Base-by-base conservation (phyloP, 2,797 vertebrate species). In the Brotula barbata region DNA sequence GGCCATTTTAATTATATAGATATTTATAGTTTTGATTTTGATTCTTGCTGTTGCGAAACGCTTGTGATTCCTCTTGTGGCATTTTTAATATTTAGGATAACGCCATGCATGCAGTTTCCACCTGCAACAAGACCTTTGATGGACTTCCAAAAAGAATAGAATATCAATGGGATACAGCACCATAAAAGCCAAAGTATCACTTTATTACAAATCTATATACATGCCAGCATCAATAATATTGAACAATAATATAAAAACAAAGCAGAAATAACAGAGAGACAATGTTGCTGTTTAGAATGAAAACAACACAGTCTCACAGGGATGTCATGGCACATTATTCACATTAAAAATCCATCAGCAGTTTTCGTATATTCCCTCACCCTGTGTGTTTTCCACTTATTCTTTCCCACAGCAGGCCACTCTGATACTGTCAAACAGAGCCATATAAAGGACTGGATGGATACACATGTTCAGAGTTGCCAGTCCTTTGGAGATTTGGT, bases 381-480 rank as follows among this genome's bases (percentile, higher is more conserved):
- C 0, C 1, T 0, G 9, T 3, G 8, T 37, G 14, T 58, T 57
- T 10, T 83, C 70, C 17, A 80, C 62, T 23, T 17, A n/a, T 23
- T 56, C 76, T 31, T 36, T 85, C 12, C 88, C 84, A 77, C 89
- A 91, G 69, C 90, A 92, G 5, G 78, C 63, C 3, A 87, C 70
- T 70, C 81, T 73, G 7, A 93, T 80, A 11, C 89, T 92, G 82
- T 93, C 86, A 17, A 89, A 89, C 52, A 92, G 72, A 0, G 93
- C 81, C 66, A 93, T 87, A 46, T 94, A 96, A 15, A 96, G 85
- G 57, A 96, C 49, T 0, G 94, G 95, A 52, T 96, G 93, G 20
- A 94, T 60, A 31, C 95, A 96, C 86, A 93, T 92, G 78, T 93
- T 94, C 31, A 95, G 55, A 1, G 89, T 83, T 5, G 94, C 87